These are phyloP conservation scores for Chaitophorus viminalis DNA, from an alignment of 2,888 invertebrate genomes.

Conservation along the genomic window DNA sequence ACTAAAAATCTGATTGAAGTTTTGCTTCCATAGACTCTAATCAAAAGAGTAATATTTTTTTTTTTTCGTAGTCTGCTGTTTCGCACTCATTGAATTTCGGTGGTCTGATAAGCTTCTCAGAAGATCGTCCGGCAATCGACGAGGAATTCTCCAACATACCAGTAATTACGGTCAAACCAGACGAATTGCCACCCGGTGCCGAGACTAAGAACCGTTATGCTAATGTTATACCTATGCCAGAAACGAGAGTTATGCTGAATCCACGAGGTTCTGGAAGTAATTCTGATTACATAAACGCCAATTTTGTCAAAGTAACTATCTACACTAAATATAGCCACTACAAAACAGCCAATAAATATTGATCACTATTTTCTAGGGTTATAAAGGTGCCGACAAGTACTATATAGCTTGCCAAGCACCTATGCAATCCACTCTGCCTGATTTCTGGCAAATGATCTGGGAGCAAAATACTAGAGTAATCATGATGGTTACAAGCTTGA, in stretches of 20 bases:
- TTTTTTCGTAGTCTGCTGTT: constrained; percentile 71
- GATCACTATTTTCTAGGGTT: constrained; percentile 74
- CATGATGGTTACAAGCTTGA: constrained; percentile 89
- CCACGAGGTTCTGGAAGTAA: constrained; percentile 68
- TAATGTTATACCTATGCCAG: constrained; percentile 93
- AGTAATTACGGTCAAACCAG: constrained; percentile 79
- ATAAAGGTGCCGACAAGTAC: constrained; percentile 82
- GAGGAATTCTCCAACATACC: constrained; percentile 87
- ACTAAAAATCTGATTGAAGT: no score
- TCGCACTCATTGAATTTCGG: constrained; percentile 82
- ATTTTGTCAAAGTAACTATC: constrained; percentile 83
- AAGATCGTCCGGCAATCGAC: constrained; percentile 77
- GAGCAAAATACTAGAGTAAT: constrained; percentile 90
- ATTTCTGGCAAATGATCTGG: constrained; percentile 98
- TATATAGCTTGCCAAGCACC: constrained; percentile 95
- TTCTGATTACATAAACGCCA: constrained; percentile 93
- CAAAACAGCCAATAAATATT: neutral
- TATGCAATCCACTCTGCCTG: constrained; percentile 81
- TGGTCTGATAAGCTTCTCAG: constrained; percentile 78
- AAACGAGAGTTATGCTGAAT: constrained; percentile 84
- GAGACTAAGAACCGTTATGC: constrained; percentile 93
- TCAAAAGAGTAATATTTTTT: neutral
- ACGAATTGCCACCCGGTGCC: constrained; percentile 86
- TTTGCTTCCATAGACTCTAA: neutral
- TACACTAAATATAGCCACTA: neutral